phyloP scores from a whole-genome alignment of 2,888 invertebrate genomes.

The Autographa pulchrina region DNA sequence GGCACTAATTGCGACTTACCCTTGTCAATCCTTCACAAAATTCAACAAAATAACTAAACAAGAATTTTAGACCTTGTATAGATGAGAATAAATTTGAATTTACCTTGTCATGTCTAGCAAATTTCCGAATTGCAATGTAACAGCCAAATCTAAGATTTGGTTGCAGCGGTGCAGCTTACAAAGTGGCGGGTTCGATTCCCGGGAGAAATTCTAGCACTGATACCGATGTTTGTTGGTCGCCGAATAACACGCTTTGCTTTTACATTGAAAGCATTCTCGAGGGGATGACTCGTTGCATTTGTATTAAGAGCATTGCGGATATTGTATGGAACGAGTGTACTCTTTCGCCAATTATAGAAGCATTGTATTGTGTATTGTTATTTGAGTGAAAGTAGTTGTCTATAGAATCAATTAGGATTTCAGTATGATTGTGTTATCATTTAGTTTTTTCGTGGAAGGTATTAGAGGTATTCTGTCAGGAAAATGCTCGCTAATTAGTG shows the following conservation, averaged over 20 bases:
- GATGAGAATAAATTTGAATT: not conserved
- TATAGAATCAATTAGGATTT: not conserved
- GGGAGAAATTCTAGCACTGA: constrained; percentile 53
- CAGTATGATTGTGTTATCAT: not conserved
- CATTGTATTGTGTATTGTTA: not conserved
- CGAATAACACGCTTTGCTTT: constrained; percentile 49
- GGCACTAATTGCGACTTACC: constrained; percentile 43
- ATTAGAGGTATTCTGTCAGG: not conserved
- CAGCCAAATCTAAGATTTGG: constrained; percentile 50
- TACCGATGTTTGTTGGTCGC: constrained; percentile 44
- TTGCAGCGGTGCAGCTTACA: constrained; percentile 46
- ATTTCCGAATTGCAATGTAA: constrained; percentile 31
- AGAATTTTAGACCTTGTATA: not conserved
- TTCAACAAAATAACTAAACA: not conserved
- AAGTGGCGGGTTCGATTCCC: constrained; percentile 55
- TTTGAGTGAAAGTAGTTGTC: not conserved
- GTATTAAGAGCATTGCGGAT: constrained; percentile 17
- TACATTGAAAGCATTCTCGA: constrained; percentile 50
- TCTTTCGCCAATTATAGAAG: constrained; percentile 11
- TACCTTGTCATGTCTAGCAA: not conserved
- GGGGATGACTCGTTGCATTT: constrained; percentile 40
- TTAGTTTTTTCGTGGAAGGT: not conserved
- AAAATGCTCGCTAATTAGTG: not conserved
- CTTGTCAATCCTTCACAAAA: constrained; percentile 19
- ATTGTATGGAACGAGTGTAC: not conserved